A percentile compares a stretch with the other conserved stretches of the same genome.
These are phyloP conservation scores for Zaprionus capensis DNA, from an alignment of 1,140 invertebrate species.

Conservation along the genomic window DNA sequence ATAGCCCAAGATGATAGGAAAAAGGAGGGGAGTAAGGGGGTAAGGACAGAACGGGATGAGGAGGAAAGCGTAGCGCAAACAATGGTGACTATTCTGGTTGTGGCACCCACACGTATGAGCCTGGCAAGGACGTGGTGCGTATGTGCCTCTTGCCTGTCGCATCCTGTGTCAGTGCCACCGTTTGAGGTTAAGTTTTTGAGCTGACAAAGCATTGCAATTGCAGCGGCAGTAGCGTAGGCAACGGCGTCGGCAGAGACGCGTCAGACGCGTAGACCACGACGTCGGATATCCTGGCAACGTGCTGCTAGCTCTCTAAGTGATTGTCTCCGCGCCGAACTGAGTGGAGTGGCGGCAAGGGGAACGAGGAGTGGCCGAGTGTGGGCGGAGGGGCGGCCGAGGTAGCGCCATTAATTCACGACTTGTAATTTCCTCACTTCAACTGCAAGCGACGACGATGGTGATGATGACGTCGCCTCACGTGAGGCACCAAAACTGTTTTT, in stretches of 20 bases:
- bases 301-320: constrained; percentile 55
- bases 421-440: constrained; percentile 83
- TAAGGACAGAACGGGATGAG: neutral
- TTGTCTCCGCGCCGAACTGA: constrained; percentile 37
- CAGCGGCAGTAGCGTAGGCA: constrained; percentile 33
- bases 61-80: constrained; percentile 48
- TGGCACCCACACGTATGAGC: constrained; percentile 25
- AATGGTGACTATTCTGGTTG: constrained; percentile 32
- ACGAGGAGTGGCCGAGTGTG: neutral
- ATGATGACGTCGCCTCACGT: constrained; percentile 45
- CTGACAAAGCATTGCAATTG: constrained; percentile 82
- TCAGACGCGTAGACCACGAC: constrained; percentile 53
- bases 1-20: constrained; percentile 16
- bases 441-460: constrained; percentile 48
- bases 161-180: constrained; percentile 38
- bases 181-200: constrained; percentile 81
- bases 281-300: constrained; percentile 79
- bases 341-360: neutral
- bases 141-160: constrained; percentile 36
- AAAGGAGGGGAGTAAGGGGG: neutral
- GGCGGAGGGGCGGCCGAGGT: neutral
- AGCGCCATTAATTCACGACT: constrained; percentile 80
- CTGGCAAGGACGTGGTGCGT: constrained; percentile 50
- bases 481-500: constrained; percentile 58
- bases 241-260: constrained; percentile 10